phyloP scores from a whole-genome alignment of 2,113 vertebrate species.

The Ptilonorhynchus violaceus region DNA sequence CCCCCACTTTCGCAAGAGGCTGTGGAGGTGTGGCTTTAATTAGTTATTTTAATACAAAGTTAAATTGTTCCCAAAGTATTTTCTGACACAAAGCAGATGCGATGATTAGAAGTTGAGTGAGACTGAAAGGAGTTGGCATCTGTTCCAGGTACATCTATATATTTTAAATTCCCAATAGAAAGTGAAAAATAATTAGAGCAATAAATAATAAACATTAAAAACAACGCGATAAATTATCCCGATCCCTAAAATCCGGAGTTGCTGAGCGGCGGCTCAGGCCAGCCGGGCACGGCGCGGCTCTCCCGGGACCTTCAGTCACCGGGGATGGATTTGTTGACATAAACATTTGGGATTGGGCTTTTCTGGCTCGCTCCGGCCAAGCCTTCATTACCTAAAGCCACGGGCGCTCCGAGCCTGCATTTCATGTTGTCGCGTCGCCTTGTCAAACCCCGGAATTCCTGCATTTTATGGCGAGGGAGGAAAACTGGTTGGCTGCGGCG shows the following conservation, averaged over 20 bases:
- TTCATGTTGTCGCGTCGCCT: conserved; percentile 33
- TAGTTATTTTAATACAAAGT: conserved; percentile 62
- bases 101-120: conserved; percentile 54
- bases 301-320: background rate
- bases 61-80: conserved; percentile 59
- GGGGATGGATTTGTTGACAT: conserved; percentile 33
- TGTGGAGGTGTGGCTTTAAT: conserved; percentile 61
- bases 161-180: conserved; percentile 53
- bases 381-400: background rate
- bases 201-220: conserved; percentile 61
- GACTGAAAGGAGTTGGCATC: conserved; percentile 49
- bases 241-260: conserved; percentile 17
- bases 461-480: background rate
- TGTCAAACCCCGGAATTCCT: conserved; percentile 38
- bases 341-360: conserved; percentile 35
- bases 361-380: background rate
- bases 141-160: conserved; percentile 54
- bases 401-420: conserved; percentile 3
- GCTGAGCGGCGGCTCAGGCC: conserved; percentile 28
- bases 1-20: conserved; percentile 46
- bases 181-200: conserved; percentile 58
- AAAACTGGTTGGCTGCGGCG: background rate
- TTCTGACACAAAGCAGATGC: conserved; percentile 70
- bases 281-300: background rate
- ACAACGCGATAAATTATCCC: conserved; percentile 39